Percentiles rank a stretch among this genome's conserved stretches.
Conservation (phyloP, 37 sponge, comb jelly and placozoan species). For the Crambe crambe region DNA sequence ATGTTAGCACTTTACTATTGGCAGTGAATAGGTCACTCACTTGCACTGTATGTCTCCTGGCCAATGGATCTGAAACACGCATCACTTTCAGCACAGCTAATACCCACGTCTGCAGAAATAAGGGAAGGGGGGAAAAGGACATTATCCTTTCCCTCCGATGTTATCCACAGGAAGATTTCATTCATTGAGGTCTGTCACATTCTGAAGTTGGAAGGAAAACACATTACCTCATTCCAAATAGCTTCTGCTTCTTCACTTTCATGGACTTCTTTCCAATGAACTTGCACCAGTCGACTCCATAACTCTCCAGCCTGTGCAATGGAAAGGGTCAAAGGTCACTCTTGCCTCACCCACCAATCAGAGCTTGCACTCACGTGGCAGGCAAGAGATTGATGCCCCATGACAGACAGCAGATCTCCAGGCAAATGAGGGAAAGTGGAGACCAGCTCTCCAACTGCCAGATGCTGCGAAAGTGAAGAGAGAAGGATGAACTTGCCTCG, state of each 20-base stretch:
- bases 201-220: no score
- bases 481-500: constrained; percentile 60
- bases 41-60: constrained; percentile 43
- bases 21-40: background rate
- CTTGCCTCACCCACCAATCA: background rate
- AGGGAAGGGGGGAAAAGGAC: background rate
- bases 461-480: constrained; percentile 27
- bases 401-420: constrained; percentile 48
- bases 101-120: constrained; percentile 53
- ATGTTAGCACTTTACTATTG: background rate
- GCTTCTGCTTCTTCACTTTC: background rate
- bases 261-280: constrained; percentile 21
- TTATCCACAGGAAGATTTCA: no score
- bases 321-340: background rate
- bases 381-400: constrained; percentile 79
- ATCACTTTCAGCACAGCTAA: constrained; percentile 28
- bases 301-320: constrained; percentile 65
- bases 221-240: constrained; percentile 34
- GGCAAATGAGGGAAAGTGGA: constrained; percentile 33
- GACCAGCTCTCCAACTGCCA: constrained; percentile 28
- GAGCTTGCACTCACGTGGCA: constrained; percentile 52
- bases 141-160: no score
- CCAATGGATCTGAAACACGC: constrained; percentile 8
- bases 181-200: no score
- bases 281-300: constrained; percentile 41